Evolutionary conservation across 2,797 vertebrate species (phyloP), one percentile per base, ranked within the genome.

Genomic region (Pantherophis alleghaniensis): DNA sequence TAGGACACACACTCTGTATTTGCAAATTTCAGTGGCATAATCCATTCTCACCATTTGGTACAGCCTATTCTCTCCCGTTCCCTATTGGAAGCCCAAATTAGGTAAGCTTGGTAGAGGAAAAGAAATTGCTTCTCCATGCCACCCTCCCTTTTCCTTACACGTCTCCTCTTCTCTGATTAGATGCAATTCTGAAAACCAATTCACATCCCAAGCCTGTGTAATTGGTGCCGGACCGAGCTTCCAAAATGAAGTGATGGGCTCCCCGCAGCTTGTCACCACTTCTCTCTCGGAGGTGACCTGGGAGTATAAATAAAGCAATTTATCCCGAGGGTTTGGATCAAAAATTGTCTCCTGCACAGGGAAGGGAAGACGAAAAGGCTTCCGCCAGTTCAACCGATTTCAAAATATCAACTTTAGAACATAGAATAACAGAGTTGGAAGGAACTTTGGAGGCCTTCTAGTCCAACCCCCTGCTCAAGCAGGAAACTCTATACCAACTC

Each of bases 271-370:
- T 57, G 74, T 90, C 22, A 7, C 88, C 88, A 47, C 28, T 92
- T 86, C 59, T 86, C 51, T 55, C 66, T 56, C 79, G 56, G 88
- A 86, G 28, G 51, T 92, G 79, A 79, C 10, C 10, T 66, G 51
- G 20, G 42, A 90, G 88, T 56, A 66, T 92, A 90, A 90, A 90
- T 90, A 92, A 89, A 89, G 66, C 91, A 79, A 90, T 92, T 90
- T 90, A 4, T 32, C 51, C 90, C 13, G 0, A 42, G 92, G 28
- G 53, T 56, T 37, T 47, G 92, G 89, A 90, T 93, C 74, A 55
- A 86, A 61, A 56, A 86, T 86, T 56, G 56, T 37, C 88, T 66
- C 37, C 87, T 88, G 47, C 32, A 79, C 47, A 63, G 51, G 51
- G 59, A 22, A 86, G 79, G 32, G 32, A n/a, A 56, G 24, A 56